Evolutionary conservation across 2,888 invertebrate genomes (phyloP).

Genomic region (Lochmaea capreae): DNA sequence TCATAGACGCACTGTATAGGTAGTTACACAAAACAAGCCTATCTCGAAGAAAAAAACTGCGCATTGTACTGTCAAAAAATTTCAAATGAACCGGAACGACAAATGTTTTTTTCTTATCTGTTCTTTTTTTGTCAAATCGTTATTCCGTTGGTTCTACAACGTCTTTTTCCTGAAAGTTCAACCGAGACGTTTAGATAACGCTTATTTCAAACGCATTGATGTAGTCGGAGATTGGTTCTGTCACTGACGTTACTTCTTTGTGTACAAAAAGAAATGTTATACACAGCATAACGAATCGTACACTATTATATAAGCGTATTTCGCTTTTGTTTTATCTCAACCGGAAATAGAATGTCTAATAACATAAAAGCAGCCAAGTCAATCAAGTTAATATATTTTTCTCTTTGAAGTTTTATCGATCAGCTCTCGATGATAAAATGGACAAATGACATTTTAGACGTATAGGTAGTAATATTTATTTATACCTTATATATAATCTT

Average conservation of each 20-base stretch:
- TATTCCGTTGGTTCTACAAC: constrained; percentile 20
- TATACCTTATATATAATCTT: too few species aligned
- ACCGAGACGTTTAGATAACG: constrained; percentile 23
- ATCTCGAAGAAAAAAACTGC: constrained; percentile 10
- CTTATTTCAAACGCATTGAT: constrained; percentile 23
- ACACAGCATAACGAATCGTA: constrained; percentile 3
- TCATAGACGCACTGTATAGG: too few species aligned
- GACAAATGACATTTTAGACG: too few species aligned
- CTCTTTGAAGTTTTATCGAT: too few species aligned
- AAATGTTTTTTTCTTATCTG: constrained; percentile 26
- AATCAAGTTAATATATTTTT: too few species aligned
- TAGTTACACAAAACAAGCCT: not conserved
- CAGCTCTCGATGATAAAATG: too few species aligned
- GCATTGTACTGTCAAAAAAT: constrained; percentile 18
- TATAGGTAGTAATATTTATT: too few species aligned
- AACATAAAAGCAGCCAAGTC: not conserved
- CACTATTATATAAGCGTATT: not conserved
- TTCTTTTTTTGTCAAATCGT: constrained; percentile 24
- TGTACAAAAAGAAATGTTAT: constrained; percentile 8
- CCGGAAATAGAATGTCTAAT: not conserved
- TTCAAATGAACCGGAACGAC: constrained; percentile 25
- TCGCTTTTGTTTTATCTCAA: not conserved
- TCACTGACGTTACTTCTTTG: constrained; percentile 10
- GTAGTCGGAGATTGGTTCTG: constrained; percentile 11
- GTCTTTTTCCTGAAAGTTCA: constrained; percentile 21